phyloP scores from a whole-genome alignment of 1,140 invertebrate species.

The Odontomachus brunneus region DNA sequence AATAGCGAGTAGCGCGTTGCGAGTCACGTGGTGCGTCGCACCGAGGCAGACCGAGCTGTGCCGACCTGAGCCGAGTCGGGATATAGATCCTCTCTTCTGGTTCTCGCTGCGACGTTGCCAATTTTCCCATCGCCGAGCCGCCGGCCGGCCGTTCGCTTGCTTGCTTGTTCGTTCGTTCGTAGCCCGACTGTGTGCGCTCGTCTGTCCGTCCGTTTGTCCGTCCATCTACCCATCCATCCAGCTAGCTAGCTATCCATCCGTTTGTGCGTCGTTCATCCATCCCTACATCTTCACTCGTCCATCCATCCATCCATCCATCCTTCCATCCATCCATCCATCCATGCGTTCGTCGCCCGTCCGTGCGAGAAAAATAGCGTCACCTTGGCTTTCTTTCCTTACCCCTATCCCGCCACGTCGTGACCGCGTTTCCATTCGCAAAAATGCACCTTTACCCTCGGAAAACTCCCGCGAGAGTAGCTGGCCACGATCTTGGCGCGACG shows the following conservation, averaged over 20 bases:
- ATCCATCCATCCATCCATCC: conserved; percentile 3
- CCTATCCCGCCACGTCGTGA: conserved; percentile 45
- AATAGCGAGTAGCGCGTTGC: conserved; percentile 67
- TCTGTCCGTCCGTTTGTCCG: conserved; percentile 15
- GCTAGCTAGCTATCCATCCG: no score
- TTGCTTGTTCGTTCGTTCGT: conserved; percentile 36
- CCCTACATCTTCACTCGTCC: conserved; percentile 26
- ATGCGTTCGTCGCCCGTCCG: conserved; percentile 9
- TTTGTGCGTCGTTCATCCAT: conserved; percentile 43
- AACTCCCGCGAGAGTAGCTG: conserved; percentile 2
- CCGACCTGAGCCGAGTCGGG: conserved; percentile 59
- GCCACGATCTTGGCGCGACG: conserved; percentile 3
- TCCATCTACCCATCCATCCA: conserved; percentile 48
- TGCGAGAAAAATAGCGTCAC: conserved; percentile 81
- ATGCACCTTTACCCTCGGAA: conserved; percentile 40
- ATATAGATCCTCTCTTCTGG: conserved; percentile 76
- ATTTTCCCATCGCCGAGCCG: conserved; percentile 50
- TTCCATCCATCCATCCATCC: conserved; percentile 6
- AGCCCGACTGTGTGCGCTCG: conserved; percentile 4
- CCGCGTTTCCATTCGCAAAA: conserved; percentile 66
- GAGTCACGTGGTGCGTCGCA: conserved; percentile 77
- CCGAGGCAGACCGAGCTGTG: conserved; percentile 41
- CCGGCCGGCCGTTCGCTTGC: conserved; percentile 61
- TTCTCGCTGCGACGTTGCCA: conserved; percentile 75
- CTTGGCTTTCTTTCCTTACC: conserved; percentile 80